phyloP scores from a whole-genome alignment of 2,797 vertebrate genomes.

The Hippopotamyrus pictus region DNA sequence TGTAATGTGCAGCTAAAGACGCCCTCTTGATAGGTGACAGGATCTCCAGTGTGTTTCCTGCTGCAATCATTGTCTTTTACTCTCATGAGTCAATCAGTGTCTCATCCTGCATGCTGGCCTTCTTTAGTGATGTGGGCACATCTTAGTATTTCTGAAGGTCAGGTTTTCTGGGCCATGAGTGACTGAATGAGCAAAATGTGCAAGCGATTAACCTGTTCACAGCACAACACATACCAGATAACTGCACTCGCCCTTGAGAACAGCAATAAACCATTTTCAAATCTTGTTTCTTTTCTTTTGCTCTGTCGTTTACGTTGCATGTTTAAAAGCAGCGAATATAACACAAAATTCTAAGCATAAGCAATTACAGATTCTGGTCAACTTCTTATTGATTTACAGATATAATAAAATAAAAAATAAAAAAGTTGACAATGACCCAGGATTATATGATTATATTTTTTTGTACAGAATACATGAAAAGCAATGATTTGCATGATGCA shows the following conservation, averaged over 20 bases:
- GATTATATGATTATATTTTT: background rate
- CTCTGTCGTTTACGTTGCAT: background rate
- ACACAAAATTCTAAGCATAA: background rate
- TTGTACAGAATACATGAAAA: background rate
- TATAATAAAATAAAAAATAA: background rate
- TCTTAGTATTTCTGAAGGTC: background rate
- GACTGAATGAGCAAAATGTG: background rate
- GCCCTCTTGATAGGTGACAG: background rate
- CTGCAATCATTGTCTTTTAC: background rate
- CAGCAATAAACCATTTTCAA: background rate
- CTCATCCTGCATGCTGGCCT: background rate
- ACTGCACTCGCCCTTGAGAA: background rate
- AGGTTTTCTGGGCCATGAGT: background rate
- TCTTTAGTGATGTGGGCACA: background rate
- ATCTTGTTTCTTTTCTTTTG: background rate
- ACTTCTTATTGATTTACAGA: background rate
- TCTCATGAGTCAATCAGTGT: background rate
- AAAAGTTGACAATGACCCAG: background rate
- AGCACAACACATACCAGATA: background rate
- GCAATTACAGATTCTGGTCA: background rate
- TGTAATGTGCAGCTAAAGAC: background rate
- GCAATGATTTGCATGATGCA: background rate
- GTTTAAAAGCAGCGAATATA: background rate
- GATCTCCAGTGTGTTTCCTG: background rate
- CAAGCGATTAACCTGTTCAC: background rate